Evolutionary conservation across 2,797 vertebrate species (phyloP).

Genomic region (Mallotus villosus): DNA sequence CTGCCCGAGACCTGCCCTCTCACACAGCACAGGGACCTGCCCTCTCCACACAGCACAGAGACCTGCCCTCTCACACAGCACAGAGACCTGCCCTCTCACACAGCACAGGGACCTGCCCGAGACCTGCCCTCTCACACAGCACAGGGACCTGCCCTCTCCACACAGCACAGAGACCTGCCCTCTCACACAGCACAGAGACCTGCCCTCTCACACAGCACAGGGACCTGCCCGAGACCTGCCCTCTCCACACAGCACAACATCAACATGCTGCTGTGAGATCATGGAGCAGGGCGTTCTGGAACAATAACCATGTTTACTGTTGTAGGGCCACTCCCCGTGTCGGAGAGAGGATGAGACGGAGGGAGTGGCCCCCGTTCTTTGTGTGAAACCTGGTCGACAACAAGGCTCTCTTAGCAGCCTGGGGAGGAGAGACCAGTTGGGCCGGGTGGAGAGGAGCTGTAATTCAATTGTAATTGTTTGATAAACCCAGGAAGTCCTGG

Average conservation of each 20-base stretch:
- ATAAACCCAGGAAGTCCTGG: background rate
- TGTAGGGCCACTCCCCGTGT: background rate
- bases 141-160: background rate
- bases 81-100: too few species aligned
- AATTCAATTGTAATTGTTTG: too few species aligned
- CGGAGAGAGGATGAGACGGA: background rate
- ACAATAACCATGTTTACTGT: background rate
- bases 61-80: too few species aligned
- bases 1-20: background rate
- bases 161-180: background rate
- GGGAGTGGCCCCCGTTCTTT: background rate
- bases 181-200: constrained; percentile 5
- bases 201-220: too few species aligned
- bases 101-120: too few species aligned
- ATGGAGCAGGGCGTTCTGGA: background rate
- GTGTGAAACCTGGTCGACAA: background rate
- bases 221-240: too few species aligned
- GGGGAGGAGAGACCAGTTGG: too few species aligned
- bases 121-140: background rate
- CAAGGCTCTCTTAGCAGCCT: too few species aligned
- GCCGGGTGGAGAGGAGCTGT: too few species aligned
- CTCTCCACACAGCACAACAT: background rate
- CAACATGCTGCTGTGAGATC: background rate
- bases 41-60: background rate
- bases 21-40: constrained; percentile 8